Percentiles rank a stretch among this genome's conserved stretches.
Conservation (phyloP, 2,888 invertebrate genomes). For the Cephonodes hylas region DNA sequence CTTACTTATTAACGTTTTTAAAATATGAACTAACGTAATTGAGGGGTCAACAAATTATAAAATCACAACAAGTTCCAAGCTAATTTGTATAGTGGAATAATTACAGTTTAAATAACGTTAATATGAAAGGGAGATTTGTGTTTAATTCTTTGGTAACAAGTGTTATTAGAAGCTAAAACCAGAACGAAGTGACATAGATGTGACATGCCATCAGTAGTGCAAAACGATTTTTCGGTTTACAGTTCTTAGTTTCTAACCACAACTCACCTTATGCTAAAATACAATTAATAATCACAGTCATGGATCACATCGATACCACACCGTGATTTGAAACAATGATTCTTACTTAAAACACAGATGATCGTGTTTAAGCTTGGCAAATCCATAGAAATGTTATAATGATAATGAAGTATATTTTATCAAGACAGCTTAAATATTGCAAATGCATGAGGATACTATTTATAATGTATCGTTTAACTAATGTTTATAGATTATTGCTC, state of each 20-base stretch:
- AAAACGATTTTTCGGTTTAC: neutral
- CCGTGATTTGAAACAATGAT: constrained; percentile 2
- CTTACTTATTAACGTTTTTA: constrained; percentile 34
- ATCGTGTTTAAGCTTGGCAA: neutral
- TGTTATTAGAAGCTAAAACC: neutral
- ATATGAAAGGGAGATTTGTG: neutral
- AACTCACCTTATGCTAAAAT: neutral
- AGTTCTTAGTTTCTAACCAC: neutral
- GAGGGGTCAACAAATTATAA: neutral
- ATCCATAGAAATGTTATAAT: constrained; percentile 2
- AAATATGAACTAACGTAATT: constrained; percentile 19
- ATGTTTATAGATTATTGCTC: constrained; percentile 6
- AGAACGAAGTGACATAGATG: neutral
- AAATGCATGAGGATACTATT: constrained; percentile 3
- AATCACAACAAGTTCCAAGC: constrained; percentile 2
- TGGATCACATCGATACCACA: constrained; percentile 8
- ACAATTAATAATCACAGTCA: constrained; percentile 1
- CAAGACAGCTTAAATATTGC: constrained; percentile 7
- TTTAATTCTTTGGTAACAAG: neutral
- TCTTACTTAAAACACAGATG: neutral
- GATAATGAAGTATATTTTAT: neutral
- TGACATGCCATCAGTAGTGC: neutral
- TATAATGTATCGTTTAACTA: constrained; percentile 3
- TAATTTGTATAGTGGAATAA: neutral
- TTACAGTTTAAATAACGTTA: constrained; percentile 3